phyloP scores from a whole-genome alignment of 2,888 invertebrate species.

The Napeogenes sylphis region DNA sequence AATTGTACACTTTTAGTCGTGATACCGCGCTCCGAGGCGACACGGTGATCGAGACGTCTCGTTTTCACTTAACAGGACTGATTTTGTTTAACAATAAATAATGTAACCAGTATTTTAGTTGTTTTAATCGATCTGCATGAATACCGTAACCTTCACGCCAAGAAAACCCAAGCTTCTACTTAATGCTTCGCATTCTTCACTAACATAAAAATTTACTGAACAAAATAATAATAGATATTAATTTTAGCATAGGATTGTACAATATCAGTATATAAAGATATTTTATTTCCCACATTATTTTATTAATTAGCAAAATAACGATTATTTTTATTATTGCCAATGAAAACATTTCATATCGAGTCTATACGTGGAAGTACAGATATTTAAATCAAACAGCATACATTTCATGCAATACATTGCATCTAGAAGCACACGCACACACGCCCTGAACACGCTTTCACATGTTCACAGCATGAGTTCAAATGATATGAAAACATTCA shows the following conservation, averaged over 20 bases:
- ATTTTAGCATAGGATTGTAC: no score
- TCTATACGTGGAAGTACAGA: no score
- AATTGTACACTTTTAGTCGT: conserved; percentile 53
- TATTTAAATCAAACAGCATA: neutral
- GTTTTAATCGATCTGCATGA: conserved; percentile 70
- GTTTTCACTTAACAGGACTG: conserved; percentile 73
- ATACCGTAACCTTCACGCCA: conserved; percentile 55
- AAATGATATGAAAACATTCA: conserved; percentile 41
- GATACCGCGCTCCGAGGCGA: conserved; percentile 55
- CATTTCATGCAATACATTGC: conserved; percentile 32
- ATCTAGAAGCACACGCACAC: conserved; percentile 27
- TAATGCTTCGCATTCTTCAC: conserved; percentile 68
- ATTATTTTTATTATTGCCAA: no score
- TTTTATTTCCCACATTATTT: no score
- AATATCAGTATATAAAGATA: no score
- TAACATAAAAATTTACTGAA: conserved; percentile 13
- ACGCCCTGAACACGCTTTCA: conserved; percentile 40
- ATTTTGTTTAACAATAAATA: conserved; percentile 74
- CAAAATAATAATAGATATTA: neutral
- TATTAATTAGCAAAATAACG: no score
- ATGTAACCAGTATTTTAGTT: conserved; percentile 64
- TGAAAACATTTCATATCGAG: no score
- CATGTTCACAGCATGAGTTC: conserved; percentile 63
- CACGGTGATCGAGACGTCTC: conserved; percentile 65
- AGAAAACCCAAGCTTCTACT: conserved; percentile 54